Percentiles rank a stretch among this genome's conserved stretches.
Conservation (phyloP, 2,113 vertebrate genomes). For the Falcunculus frontatus region DNA sequence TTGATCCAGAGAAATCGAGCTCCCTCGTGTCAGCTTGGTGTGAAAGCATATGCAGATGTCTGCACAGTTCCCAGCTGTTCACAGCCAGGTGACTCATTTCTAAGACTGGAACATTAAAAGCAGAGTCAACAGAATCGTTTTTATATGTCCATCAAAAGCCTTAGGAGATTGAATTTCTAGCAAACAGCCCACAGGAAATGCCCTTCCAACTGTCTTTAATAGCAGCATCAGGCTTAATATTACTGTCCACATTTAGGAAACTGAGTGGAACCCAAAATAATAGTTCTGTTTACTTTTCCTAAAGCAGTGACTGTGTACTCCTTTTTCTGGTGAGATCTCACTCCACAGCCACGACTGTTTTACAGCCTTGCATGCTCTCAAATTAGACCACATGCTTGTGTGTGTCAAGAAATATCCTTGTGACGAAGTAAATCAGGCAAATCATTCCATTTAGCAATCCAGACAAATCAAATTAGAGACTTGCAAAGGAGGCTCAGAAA, state of each 20-base stretch:
- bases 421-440: neutral
- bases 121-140: neutral
- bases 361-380: neutral
- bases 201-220: neutral
- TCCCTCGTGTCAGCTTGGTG: neutral
- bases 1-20: neutral
- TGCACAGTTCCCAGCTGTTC: neutral
- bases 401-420: neutral
- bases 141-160: neutral
- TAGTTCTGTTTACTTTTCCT: neutral
- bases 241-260: neutral
- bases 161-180: neutral
- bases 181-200: neutral
- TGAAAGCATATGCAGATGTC: neutral
- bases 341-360: neutral
- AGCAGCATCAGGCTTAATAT: neutral
- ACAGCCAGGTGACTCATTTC: neutral
- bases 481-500: neutral
- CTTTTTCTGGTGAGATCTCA: neutral
- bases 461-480: conserved; percentile 7
- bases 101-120: neutral
- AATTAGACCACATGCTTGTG: neutral
- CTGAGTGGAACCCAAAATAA: neutral
- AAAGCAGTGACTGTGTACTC: neutral
- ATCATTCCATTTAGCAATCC: neutral